phyloP scores from a whole-genome alignment of 2,888 invertebrate genomes.

The Pardosa pseudoannulata region DNA sequence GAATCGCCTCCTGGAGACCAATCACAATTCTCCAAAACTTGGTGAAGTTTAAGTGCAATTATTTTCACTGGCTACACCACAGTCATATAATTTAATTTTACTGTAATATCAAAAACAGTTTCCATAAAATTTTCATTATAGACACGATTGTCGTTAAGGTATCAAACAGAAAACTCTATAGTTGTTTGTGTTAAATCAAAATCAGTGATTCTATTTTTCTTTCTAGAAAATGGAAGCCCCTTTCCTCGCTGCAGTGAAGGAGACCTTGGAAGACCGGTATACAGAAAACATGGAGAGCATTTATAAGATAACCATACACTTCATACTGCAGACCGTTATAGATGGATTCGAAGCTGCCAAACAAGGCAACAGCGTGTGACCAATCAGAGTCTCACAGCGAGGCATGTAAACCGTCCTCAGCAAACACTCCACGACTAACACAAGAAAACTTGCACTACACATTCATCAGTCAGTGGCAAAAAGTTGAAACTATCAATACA shows the following conservation, averaged over 20 bases:
- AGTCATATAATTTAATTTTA: too few relatives aligned
- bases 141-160: too few relatives aligned
- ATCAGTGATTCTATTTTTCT: background rate
- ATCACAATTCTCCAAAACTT: too few relatives aligned
- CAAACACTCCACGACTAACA: background rate
- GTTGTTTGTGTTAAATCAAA: too few relatives aligned
- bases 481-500: too few relatives aligned
- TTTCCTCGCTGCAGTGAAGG: slow-evolving; percentile 89
- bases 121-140: too few relatives aligned
- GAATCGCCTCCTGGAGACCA: too few relatives aligned
- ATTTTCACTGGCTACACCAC: too few relatives aligned
- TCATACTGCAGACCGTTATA: slow-evolving; percentile 89
- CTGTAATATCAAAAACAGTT: too few relatives aligned
- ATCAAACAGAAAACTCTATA: too few relatives aligned
- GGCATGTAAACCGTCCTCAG: slow-evolving; percentile 57
- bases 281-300: slow-evolving; percentile 92
- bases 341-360: slow-evolving; percentile 83
- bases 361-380: slow-evolving; percentile 55
- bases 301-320: slow-evolving; percentile 90
- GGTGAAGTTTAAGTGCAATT: too few relatives aligned
- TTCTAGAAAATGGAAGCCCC: slow-evolving; percentile 91
- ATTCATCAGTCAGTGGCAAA: background rate
- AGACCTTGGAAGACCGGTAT: slow-evolving; percentile 90
- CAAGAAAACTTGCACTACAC: background rate
- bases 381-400: background rate